Base-by-base conservation (phyloP, 2,797 vertebrate species). In the Tamandua tetradactyla region DNA sequence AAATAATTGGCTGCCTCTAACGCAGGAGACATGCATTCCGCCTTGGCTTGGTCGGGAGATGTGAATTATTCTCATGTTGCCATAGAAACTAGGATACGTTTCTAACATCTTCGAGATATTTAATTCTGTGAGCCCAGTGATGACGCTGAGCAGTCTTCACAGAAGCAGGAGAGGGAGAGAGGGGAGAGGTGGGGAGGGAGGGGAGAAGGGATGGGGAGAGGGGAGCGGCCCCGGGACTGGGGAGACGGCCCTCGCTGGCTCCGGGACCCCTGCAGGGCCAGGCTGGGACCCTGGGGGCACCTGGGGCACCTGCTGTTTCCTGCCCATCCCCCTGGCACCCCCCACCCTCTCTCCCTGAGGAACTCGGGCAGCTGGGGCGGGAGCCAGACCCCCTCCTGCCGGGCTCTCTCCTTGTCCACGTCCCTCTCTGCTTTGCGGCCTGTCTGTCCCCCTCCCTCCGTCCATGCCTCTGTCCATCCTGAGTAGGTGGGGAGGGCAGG, bases 1-100 rank as follows among this genome's bases (percentile, higher is more conserved):
- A 96, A 98, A 96, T 97, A 97, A 98, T 98, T 98, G 98, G 97
- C 95, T 94, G 86, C 96, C 97, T 91, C 93, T 96, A 96, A 96
- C 66, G 87, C 9, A 47, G 90, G 96, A 89, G 76, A 94, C 94
- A 95, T 18, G 32, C 91, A 88, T 78, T 88, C 74, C 25, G 32
- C 93, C 59, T 83, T 55, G 42, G 32, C 93, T 71, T 95, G 97
- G 27, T 86, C 81, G 40, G 93, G 82, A 94, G 83, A 91, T 89
- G 86, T 52, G 95, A 79, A 14, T 35, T 94, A 75, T 85, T 87
- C 97, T 96, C 52, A 14, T 20, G 23, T 97, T 96, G 93, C 84
- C 94, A 89, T 97, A 69, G 69, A 92, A 98, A 97, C 89, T 79
- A 32, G 97, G 87, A 83, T 89, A 87, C 57, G 61, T 71, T 79